Evolutionary conservation across 2,113 vertebrate genomes (phyloP).

Genomic region (Mastomys coucha): DNA sequence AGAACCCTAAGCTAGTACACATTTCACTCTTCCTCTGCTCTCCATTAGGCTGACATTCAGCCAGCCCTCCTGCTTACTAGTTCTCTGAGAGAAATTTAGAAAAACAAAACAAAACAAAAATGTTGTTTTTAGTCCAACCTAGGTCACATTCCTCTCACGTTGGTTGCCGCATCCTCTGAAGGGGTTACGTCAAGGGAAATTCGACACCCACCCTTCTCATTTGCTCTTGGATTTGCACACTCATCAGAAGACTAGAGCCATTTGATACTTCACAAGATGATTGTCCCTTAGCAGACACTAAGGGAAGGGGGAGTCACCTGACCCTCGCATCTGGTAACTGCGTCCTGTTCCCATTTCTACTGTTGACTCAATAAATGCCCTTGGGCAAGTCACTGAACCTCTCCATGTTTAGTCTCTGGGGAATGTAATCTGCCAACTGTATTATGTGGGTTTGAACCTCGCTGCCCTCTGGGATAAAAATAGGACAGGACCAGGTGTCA

Average conservation of each 20-base stretch:
- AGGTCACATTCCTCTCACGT: slow-evolving; percentile 47
- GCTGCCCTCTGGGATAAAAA: slow-evolving; percentile 68
- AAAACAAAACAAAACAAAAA: neutral
- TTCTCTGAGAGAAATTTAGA: neutral
- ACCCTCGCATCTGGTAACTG: slow-evolving; percentile 60
- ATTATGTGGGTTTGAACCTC: slow-evolving; percentile 4
- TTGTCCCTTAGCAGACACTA: slow-evolving; percentile 27
- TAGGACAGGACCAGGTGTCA: slow-evolving; percentile 58
- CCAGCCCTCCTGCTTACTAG: neutral
- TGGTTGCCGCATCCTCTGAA: slow-evolving; percentile 7
- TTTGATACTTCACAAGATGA: slow-evolving; percentile 66
- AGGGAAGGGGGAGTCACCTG: slow-evolving; percentile 48
- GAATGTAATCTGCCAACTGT: slow-evolving; percentile 58
- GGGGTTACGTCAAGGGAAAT: slow-evolving; percentile 69
- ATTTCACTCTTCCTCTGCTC: neutral
- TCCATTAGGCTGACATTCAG: neutral
- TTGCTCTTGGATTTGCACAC: slow-evolving; percentile 44
- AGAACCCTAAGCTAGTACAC: neutral
- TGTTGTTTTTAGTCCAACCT: slow-evolving; percentile 31
- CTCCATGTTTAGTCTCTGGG: neutral
- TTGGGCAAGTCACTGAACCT: slow-evolving; percentile 71
- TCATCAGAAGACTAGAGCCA: slow-evolving; percentile 74
- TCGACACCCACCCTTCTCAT: slow-evolving; percentile 61
- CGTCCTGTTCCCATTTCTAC: slow-evolving; percentile 47
- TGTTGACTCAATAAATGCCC: slow-evolving; percentile 66